phyloP scores from a whole-genome alignment of 2,113 vertebrate species.

The Taurulus bubalis region DNA sequence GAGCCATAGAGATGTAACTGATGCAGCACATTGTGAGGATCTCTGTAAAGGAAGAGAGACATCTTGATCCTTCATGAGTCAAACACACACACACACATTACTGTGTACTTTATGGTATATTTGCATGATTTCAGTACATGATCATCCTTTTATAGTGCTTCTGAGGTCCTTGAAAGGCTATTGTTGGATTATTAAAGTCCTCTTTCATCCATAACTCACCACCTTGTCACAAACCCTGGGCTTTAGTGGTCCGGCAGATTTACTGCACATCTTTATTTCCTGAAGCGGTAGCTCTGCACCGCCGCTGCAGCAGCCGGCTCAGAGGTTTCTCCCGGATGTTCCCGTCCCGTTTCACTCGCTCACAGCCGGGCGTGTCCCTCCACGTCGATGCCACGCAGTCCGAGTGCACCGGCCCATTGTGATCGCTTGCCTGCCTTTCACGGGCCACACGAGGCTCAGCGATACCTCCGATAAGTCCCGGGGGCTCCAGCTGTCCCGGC shows the following conservation, averaged over 20 bases:
- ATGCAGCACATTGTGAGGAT: background rate
- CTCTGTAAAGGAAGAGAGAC: background rate
- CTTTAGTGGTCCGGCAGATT: constrained; percentile 42
- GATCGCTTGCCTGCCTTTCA: constrained; percentile 39
- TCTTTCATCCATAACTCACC: constrained; percentile 14
- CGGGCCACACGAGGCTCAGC: constrained; percentile 27
- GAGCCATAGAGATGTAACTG: background rate
- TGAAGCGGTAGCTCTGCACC: constrained; percentile 19
- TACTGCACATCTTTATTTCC: constrained; percentile 47
- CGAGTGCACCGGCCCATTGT: constrained; percentile 38
- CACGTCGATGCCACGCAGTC: constrained; percentile 43
- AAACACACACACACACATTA: background rate
- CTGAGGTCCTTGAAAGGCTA: background rate
- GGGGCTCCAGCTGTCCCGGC: background rate
- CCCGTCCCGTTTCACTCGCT: constrained; percentile 45
- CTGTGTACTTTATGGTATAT: background rate
- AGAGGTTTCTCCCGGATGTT: constrained; percentile 57
- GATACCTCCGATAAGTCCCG: constrained; percentile 21
- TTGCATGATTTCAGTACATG: background rate
- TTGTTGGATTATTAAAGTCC: constrained; percentile 2
- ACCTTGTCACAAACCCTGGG: constrained; percentile 2
- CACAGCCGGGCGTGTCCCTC: constrained; percentile 43
- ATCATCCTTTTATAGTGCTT: background rate
- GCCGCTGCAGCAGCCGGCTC: constrained; percentile 23
- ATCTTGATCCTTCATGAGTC: background rate